Percentiles rank a stretch among this genome's conserved stretches.
Evolutionary conservation across 2,113 vertebrate species (phyloP).

Genomic region (Odocoileus virginianus): DNA sequence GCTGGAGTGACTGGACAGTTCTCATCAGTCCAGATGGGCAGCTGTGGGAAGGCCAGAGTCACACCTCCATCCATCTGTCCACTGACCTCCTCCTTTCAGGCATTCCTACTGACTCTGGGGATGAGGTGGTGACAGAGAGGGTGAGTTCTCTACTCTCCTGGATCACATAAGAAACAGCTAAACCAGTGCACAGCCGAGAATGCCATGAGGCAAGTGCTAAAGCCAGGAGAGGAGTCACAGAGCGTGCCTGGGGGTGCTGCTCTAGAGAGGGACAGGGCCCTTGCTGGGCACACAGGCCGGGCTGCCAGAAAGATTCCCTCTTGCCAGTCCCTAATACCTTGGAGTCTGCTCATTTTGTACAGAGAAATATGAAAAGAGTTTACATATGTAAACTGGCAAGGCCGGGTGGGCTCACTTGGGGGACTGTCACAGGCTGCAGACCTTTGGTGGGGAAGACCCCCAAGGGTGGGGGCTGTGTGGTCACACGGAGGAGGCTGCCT

Average conservation of each 20-base stretch:
- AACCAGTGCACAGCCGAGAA: fast-evolving
- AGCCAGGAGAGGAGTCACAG: not conserved
- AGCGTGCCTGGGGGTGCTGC: fast-evolving
- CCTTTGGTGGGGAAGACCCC: not conserved
- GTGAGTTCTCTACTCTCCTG: not conserved
- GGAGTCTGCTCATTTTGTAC: not conserved
- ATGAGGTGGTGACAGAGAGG: not conserved
- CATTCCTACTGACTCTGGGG: not conserved
- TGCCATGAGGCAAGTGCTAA: no score
- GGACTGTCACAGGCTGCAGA: not conserved
- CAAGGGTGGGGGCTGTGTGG: not conserved
- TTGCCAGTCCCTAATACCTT: not conserved
- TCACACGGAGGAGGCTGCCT: not conserved
- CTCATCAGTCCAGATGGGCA: not conserved
- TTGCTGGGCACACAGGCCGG: not conserved
- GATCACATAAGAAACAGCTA: not conserved
- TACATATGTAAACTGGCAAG: not conserved
- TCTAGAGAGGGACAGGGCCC: not conserved
- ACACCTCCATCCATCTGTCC: not conserved
- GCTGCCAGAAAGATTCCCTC: not conserved
- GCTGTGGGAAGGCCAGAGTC: not conserved
- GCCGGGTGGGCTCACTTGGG: not conserved
- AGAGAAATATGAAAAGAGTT: not conserved
- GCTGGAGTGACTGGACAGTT: not conserved
- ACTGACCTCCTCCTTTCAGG: not conserved